Evolutionary conservation across 1,140 invertebrate genomes (phyloP).

Genomic region (Apocrypta bakeri): DNA sequence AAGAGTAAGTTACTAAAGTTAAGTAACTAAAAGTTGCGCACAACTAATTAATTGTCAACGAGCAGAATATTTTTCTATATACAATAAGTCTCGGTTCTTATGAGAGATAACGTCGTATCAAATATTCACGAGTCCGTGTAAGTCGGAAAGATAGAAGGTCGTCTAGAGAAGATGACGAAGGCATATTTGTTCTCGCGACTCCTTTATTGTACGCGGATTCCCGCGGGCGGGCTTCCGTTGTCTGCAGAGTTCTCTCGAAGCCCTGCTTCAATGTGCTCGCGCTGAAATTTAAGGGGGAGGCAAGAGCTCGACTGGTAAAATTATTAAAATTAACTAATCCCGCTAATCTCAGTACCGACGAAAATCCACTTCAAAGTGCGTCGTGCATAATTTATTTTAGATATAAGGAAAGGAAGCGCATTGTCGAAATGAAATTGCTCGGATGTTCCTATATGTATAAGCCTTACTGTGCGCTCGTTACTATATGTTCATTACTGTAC

Average conservation of each 20-base stretch:
- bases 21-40: too few relatives aligned
- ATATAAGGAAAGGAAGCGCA: too few relatives aligned
- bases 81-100: background rate
- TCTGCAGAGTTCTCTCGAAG: background rate
- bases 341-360: background rate
- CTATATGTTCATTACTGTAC: background rate
- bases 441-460: background rate
- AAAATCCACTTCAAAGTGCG: background rate
- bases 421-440: background rate
- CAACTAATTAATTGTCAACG: too few relatives aligned
- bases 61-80: background rate
- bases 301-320: background rate
- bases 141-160: background rate
- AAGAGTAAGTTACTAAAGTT: too few relatives aligned
- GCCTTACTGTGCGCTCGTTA: too few relatives aligned
- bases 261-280: background rate
- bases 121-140: background rate
- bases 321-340: constrained; percentile 20
- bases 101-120: background rate
- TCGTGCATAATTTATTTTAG: background rate
- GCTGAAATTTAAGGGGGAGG: background rate
- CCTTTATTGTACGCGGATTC: background rate
- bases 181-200: background rate
- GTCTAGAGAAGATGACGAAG: background rate
- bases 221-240: background rate